phyloP scores from a whole-genome alignment of 2,888 invertebrate species.

The Dynastes tityus region DNA sequence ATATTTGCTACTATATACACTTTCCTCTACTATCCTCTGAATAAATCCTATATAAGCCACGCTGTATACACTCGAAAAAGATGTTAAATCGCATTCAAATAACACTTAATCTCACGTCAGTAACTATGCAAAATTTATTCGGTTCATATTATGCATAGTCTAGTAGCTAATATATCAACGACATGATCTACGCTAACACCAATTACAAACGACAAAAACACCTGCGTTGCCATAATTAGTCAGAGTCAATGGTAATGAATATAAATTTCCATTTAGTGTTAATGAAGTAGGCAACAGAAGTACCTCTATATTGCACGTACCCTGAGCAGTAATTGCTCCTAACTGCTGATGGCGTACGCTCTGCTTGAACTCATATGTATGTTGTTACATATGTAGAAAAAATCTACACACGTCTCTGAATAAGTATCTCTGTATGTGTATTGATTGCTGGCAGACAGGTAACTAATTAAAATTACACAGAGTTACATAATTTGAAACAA shows the following conservation, averaged over 20 bases:
- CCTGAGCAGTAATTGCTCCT: not conserved
- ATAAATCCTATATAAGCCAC: not conserved
- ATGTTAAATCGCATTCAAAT: not conserved
- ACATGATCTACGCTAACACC: conserved; percentile 19
- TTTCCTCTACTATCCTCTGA: no score
- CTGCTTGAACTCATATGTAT: not conserved
- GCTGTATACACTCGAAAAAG: not conserved
- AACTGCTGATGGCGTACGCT: not conserved
- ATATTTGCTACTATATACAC: no score
- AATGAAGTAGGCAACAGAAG: conserved; percentile 13
- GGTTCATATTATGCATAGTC: not conserved
- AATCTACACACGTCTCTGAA: not conserved
- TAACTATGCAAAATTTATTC: conserved; percentile 6
- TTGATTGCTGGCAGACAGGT: conserved; percentile 9
- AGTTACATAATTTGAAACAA: conserved; percentile 30
- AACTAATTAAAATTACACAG: conserved; percentile 38
- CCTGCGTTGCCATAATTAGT: conserved; percentile 33
- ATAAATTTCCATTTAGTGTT: conserved; percentile 28
- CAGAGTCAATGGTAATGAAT: conserved; percentile 29
- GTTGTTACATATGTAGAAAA: not conserved
- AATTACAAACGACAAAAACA: conserved; percentile 31
- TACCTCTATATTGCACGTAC: not conserved
- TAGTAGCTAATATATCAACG: conserved; percentile 21
- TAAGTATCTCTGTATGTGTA: not conserved
- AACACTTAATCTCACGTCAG: not conserved